Conservation (phyloP, 2,797 vertebrate species). For the Crenichthys baileyi region DNA sequence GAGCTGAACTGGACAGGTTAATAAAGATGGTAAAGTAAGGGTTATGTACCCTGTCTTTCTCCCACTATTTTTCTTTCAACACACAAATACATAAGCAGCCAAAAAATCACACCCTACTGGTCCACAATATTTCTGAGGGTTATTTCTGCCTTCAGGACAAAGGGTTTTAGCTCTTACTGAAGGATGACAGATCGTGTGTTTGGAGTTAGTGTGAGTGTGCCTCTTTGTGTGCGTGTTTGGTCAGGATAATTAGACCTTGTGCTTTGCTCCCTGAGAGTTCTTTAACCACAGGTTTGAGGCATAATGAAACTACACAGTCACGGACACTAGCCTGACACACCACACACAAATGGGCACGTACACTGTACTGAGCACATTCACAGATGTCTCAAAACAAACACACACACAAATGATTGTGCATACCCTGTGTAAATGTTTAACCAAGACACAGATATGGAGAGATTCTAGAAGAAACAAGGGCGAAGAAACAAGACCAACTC, state of each 20-base stretch:
- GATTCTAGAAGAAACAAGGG: slow-evolving; percentile 32
- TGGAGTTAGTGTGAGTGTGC: slow-evolving; percentile 24
- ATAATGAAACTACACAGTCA: slow-evolving; percentile 74
- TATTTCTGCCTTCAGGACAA: slow-evolving; percentile 73
- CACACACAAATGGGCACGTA: slow-evolving; percentile 28
- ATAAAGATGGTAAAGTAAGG: slow-evolving; percentile 10
- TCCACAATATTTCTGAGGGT: slow-evolving; percentile 53
- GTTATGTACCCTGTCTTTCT: slow-evolving; percentile 21
- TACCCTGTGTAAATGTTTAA: slow-evolving; percentile 68
- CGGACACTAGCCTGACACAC: slow-evolving; percentile 54
- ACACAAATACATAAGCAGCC: slow-evolving; percentile 37
- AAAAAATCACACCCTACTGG: slow-evolving; percentile 38
- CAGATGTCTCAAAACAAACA: slow-evolving; percentile 57
- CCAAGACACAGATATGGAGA: neutral
- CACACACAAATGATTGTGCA: slow-evolving; percentile 32
- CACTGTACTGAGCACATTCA: slow-evolving; percentile 25
- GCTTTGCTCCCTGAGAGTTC: slow-evolving; percentile 68
- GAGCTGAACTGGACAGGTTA: neutral
- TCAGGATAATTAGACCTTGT: slow-evolving; percentile 77
- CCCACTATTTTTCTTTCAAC: slow-evolving; percentile 35
- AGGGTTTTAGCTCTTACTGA: slow-evolving; percentile 61
- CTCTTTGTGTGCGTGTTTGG: slow-evolving; percentile 48
- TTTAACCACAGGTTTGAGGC: slow-evolving; percentile 71
- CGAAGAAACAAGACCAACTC: slow-evolving; percentile 15
- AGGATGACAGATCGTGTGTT: slow-evolving; percentile 52